These are phyloP conservation scores for Tortrix viridana DNA, from an alignment of 2,888 invertebrate species.

Conservation along the genomic window DNA sequence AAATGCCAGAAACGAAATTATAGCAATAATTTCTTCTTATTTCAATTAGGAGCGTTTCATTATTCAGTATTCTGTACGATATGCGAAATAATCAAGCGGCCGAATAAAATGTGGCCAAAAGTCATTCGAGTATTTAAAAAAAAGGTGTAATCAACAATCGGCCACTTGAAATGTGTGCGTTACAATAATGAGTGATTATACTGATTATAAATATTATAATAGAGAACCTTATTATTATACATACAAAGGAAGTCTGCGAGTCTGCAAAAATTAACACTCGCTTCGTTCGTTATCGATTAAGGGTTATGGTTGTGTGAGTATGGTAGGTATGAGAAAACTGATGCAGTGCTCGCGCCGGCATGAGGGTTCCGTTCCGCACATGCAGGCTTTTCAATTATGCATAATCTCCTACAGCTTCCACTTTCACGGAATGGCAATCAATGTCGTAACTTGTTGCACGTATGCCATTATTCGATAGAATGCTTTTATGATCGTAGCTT, in stretches of 20 bases:
- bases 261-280: slow-evolving; percentile 54
- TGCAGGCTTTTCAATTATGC: slow-evolving; percentile 29
- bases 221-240: slow-evolving; percentile 26
- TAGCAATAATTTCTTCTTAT: too few species aligned
- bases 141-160: too few species aligned
- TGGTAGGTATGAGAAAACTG: slow-evolving; percentile 19
- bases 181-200: too few species aligned
- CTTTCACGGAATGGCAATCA: slow-evolving; percentile 15
- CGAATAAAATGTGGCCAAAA: too few species aligned
- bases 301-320: slow-evolving; percentile 43
- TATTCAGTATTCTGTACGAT: too few species aligned
- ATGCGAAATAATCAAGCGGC: too few species aligned
- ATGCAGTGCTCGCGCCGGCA: slow-evolving; percentile 28
- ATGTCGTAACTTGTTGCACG: slow-evolving; percentile 14
- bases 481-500: neutral
- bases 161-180: too few species aligned
- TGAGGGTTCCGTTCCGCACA: slow-evolving; percentile 12
- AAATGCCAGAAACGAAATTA: too few species aligned
- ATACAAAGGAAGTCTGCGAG: slow-evolving; percentile 44
- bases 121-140: too few species aligned
- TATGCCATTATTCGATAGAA: slow-evolving; percentile 7
- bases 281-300: slow-evolving; percentile 65
- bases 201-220: too few species aligned
- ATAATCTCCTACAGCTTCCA: slow-evolving; percentile 13
- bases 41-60: too few species aligned